Evolutionary conservation across 2,888 invertebrate genomes (phyloP), one percentile per base, ranked within the genome.

Genomic region (Nemapogon koenigi): DNA sequence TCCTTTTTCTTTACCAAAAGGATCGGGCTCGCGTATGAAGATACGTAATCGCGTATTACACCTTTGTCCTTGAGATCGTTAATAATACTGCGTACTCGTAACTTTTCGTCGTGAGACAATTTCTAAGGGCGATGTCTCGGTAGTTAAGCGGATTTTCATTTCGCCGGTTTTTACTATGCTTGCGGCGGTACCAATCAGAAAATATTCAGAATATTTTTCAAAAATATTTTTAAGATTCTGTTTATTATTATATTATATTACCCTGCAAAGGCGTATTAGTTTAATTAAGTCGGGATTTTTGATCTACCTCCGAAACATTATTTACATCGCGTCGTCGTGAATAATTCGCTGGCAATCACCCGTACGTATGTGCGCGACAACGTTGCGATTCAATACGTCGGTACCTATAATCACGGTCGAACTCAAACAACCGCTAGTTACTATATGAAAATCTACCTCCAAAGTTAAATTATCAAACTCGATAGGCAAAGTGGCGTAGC

Each of bases 141-240:
- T 47, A 2, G 27, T 50, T 1, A 55, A 35, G 14, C 37, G 40
- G 4, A 52, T 53, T 0, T 45, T 19, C 49, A 53, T 52, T 2
- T 36, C 39, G 1, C 53, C 51, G 0, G 49, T 49, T 8, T 15
- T 47, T 0, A 55, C 51, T 1, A 49, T 53, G 2, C 45, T 41
- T 4, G 35, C 18, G 2, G 51, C 50, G 0, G 51, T 53, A 4
- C 50, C 51, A 1, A 42, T 25, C 14, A 49, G 49, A 2, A 51
- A 35, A 32, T 28, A 43, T 1, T 45, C 14, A 0, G 37, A 43
- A 35, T 47, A 50, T 1, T 47, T 39, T 1, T 41, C n/a, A n/a
- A n/a, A n/a, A n/a, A n/a, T n/a, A n/a, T n/a, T n/a, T n/a, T n/a
- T n/a, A n/a, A n/a, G n/a, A n/a, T n/a, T n/a, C n/a, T n/a, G n/a